These are phyloP conservation scores for Ormia ochracea DNA, from an alignment of 2,888 invertebrate genomes.

Conservation along the genomic window DNA sequence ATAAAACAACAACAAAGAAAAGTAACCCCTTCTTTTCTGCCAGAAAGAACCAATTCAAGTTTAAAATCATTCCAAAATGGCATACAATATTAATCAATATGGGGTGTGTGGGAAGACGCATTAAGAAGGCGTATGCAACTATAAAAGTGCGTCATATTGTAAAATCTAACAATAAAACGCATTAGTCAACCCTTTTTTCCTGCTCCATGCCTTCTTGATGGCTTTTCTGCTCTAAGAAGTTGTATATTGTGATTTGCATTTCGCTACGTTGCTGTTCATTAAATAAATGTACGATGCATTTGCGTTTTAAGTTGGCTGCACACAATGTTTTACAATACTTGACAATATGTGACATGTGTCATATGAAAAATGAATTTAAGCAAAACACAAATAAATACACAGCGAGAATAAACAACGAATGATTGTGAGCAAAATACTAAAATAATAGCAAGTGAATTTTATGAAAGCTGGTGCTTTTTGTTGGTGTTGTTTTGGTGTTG, in stretches of 20 bases:
- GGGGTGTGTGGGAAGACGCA: too few species aligned
- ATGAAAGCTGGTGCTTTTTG: constrained; percentile 36
- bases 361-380: constrained; percentile 44
- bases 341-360: constrained; percentile 59
- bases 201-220: neutral
- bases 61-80: neutral
- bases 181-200: constrained; percentile 50
- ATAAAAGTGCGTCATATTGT: constrained; percentile 58
- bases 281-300: constrained; percentile 38
- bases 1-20: constrained; percentile 1
- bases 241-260: neutral
- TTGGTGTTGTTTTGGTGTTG: neutral
- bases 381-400: constrained; percentile 21
- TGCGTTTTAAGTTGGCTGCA: constrained; percentile 21
- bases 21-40: constrained; percentile 2
- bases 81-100: constrained; percentile 58
- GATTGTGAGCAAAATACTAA: neutral
- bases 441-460: constrained; percentile 45
- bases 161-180: constrained; percentile 53
- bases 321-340: constrained; percentile 50
- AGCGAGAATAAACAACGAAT: neutral
- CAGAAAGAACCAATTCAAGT: constrained; percentile 8
- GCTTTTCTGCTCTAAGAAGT: neutral
- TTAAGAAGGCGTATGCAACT: neutral
- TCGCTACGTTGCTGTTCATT: constrained; percentile 16